Percentiles rank a stretch among this genome's conserved stretches.
phyloP scores from a whole-genome alignment of 2,797 vertebrate genomes.

The Bovichtus variegatus region DNA sequence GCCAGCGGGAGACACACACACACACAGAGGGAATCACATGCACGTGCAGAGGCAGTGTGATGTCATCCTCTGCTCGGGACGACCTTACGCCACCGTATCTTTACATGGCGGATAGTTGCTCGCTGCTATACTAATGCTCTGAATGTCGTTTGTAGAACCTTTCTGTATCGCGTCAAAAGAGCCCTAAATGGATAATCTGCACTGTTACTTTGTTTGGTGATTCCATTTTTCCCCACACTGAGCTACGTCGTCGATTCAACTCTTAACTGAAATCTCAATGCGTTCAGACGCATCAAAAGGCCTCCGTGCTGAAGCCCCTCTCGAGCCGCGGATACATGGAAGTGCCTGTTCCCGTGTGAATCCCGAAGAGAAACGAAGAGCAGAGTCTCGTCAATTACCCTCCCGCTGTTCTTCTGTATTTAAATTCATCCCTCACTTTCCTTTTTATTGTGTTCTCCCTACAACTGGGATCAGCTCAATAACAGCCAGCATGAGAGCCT shows the following conservation, averaged over 20 bases:
- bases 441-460: conserved; percentile 15
- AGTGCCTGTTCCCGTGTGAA: conserved; percentile 26
- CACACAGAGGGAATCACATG: too few species aligned
- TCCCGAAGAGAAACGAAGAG: conserved; percentile 38
- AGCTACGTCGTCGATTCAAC: not conserved
- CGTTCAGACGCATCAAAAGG: conserved; percentile 31
- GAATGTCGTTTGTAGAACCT: too few species aligned
- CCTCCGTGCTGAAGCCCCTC: conserved; percentile 19
- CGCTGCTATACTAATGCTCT: too few species aligned
- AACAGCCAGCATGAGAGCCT: conserved; percentile 23
- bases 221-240: not conserved
- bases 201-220: not conserved
- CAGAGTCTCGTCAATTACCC: conserved; percentile 26
- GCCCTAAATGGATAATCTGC: not conserved
- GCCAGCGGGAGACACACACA: too few species aligned
- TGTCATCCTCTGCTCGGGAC: too few species aligned
- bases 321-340: conserved; percentile 20
- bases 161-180: not conserved
- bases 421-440: conserved; percentile 31
- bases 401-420: conserved; percentile 40
- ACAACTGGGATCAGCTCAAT: conserved; percentile 33
- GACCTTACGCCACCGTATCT: too few species aligned
- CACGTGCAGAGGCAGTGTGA: too few species aligned
- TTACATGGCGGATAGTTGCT: too few species aligned
- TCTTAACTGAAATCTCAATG: conserved; percentile 47